Percentiles rank a stretch among this genome's conserved stretches.
These are phyloP conservation scores for Parasteatoda tepidariorum DNA, from an alignment of 1,140 invertebrate species.

Conservation along the genomic window DNA sequence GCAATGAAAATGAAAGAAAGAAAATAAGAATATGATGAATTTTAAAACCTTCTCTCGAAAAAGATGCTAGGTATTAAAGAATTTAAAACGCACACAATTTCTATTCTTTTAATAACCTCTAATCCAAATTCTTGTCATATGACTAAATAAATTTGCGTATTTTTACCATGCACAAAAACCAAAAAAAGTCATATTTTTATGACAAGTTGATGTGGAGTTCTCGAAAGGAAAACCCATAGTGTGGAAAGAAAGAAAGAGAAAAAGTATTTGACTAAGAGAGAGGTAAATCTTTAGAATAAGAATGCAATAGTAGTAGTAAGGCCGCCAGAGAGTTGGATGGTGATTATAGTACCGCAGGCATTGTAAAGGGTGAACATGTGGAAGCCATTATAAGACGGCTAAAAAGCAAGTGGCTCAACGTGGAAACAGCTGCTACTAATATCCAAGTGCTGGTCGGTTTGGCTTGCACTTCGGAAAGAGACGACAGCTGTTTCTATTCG, in stretches of 20 bases:
- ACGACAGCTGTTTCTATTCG: constrained; percentile 46
- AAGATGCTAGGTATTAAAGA: too few relatives aligned
- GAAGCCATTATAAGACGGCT: constrained; percentile 54
- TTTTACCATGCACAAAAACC: too few relatives aligned
- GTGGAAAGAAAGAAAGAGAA: background rate
- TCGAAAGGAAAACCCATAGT: background rate
- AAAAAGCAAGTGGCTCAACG: constrained; percentile 50
- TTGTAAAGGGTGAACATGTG: constrained; percentile 58
- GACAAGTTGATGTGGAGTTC: background rate
- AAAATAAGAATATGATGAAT: too few relatives aligned
- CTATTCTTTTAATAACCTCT: too few relatives aligned
- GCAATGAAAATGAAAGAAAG: too few relatives aligned
- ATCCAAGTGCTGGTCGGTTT: constrained; percentile 57
- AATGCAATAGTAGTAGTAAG: background rate
- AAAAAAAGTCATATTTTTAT: background rate
- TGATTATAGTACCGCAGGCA: constrained; percentile 44
- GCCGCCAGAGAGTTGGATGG: background rate
- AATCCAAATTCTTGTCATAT: too few relatives aligned
- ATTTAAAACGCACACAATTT: too few relatives aligned
- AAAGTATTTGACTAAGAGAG: background rate
- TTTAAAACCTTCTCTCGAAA: too few relatives aligned
- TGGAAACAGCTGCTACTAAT: constrained; percentile 54
- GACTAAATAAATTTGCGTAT: too few relatives aligned
- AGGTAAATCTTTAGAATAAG: background rate
- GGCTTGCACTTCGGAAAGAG: constrained; percentile 49